These are phyloP conservation scores for Empis livida DNA, from an alignment of 2,888 invertebrate genomes.

Conservation along the genomic window DNA sequence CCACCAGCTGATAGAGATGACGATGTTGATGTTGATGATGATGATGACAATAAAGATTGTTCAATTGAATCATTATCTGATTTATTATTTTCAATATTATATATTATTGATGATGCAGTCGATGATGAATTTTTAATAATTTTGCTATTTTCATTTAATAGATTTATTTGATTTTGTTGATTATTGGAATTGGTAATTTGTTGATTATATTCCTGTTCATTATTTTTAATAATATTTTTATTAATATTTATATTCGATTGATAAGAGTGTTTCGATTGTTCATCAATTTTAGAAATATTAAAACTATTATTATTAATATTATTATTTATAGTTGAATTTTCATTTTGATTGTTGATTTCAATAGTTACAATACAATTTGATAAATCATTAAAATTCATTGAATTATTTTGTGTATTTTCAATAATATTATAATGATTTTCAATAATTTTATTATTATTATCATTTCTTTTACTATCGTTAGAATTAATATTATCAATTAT, in stretches of 20 bases:
- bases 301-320: too few species aligned
- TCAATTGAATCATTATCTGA: not conserved
- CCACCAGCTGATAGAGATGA: not conserved
- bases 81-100: not conserved
- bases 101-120: not conserved
- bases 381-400: slow-evolving; percentile 38
- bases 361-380: slow-evolving; percentile 37
- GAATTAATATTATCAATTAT: not conserved
- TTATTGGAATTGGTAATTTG: slow-evolving; percentile 9
- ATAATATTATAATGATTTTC: not conserved
- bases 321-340: slow-evolving; percentile 1
- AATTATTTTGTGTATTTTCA: slow-evolving; percentile 24
- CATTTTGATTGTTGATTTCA: slow-evolving; percentile 14
- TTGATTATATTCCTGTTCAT: slow-evolving; percentile 26
- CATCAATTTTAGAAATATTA: not conserved
- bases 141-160: not conserved
- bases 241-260: slow-evolving; percentile 8
- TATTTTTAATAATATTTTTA: slow-evolving; percentile 19
- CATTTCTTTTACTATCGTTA: not conserved
- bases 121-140: not conserved
- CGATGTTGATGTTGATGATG: not conserved
- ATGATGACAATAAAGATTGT: not conserved
- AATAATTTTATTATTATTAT: not conserved
- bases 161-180: slow-evolving; percentile 12
- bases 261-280: not conserved